These are phyloP conservation scores for Danio aesculapii DNA, from an alignment of 2,797 vertebrate species.

Conservation along the genomic window DNA sequence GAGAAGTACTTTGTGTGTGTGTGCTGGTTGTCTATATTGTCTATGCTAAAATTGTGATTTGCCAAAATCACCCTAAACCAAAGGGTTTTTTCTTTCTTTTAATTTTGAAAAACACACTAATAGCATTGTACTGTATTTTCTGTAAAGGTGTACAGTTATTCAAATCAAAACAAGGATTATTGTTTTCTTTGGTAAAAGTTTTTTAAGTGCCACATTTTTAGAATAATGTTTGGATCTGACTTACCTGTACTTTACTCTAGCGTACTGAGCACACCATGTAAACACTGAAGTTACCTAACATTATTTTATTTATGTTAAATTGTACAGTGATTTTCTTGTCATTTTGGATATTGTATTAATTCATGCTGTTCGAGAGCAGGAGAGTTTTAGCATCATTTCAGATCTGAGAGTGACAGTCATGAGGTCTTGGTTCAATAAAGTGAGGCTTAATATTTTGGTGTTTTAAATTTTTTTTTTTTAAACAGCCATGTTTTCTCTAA, in stretches of 20 bases:
- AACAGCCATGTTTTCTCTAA: not conserved
- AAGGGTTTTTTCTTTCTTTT: constrained; percentile 40
- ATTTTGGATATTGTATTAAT: constrained; percentile 26
- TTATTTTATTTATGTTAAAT: constrained; percentile 17
- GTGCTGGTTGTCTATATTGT: constrained; percentile 34
- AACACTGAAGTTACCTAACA: not conserved
- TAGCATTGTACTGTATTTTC: constrained; percentile 18
- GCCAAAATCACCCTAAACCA: constrained; percentile 49
- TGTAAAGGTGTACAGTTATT: constrained; percentile 1
- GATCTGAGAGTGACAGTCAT: constrained; percentile 26
- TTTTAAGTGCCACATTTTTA: constrained; percentile 6
- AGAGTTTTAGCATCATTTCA: constrained; percentile 23
- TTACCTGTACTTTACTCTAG: not conserved
- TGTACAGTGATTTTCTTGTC: not conserved
- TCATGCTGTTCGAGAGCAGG: not conserved
- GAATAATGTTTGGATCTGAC: not conserved
- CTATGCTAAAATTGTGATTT: constrained; percentile 32
- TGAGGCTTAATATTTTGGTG: constrained; percentile 52
- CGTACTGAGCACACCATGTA: constrained; percentile 22
- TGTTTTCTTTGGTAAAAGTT: constrained; percentile 9
- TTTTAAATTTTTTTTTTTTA: constrained; percentile 45
- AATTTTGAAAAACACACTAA: constrained; percentile 1
- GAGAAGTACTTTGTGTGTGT: constrained; percentile 8
- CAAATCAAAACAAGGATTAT: not conserved
- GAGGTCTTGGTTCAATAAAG: constrained; percentile 71